Base-by-base conservation (phyloP, 2,888 invertebrate species). In the Tetragonula carbonaria region DNA sequence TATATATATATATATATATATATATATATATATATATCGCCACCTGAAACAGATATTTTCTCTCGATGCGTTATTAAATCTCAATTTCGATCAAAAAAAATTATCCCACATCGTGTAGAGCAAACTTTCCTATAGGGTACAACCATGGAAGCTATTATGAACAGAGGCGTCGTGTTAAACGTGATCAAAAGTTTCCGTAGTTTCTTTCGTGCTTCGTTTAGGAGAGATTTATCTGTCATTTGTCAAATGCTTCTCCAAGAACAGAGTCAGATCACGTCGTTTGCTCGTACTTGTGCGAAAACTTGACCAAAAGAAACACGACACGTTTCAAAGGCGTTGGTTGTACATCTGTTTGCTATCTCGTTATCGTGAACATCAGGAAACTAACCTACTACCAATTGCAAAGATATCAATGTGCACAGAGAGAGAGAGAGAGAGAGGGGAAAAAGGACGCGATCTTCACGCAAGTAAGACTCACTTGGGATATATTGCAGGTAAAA, bases 61-160 rank as follows among this genome's bases (percentile, higher is more conserved):
- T 45, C 59, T 45, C 59, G 66, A 53, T 62, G n/a, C 65, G 1
- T 74, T 71, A 59, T 82, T 6, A 57, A 78, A 78, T 59, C 28
- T 38, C 0, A 16, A 75, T 76, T 16, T 51, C 38, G 16, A 45
- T 1, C 23, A 0, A 45, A 28, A 28, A 28, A 11, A 13, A 16
- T 51, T 16, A 5, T 28, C 2, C 4, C 23, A 0, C 45, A 13
- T 18, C 57, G 0, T 13, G 45, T 2, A 2, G 28, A 4, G 4
- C 0, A 23, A 72, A 59, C 16, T n/a, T n/a, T 11, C 6, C 18
- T 11, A 38, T 11, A 2, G 0, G 0, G 4, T 14, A 8, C 2
- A n/a, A 2, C 21, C 4, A n/a, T 0, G n/a, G 4, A 62, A 18
- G 8, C 16, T 62, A 62, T n/a, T 6, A 14, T 1, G 14, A 66